Evolutionary conservation across 2,113 vertebrate species (phyloP).

Genomic region (Atherinomorus stipes): DNA sequence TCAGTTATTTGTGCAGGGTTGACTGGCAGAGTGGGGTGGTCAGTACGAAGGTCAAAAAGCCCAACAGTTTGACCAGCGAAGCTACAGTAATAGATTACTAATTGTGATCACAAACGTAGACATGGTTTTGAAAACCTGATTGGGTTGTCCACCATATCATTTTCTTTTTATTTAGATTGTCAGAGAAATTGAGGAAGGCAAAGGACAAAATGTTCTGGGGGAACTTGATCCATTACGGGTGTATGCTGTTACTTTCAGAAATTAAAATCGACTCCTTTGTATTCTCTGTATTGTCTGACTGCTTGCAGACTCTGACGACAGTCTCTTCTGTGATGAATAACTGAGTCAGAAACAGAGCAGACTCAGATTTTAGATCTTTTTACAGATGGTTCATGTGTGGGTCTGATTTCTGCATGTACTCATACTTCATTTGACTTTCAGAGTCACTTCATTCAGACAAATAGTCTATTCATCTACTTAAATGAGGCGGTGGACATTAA

Average conservation of each 20-base stretch:
- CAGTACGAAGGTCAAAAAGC: conserved; percentile 46
- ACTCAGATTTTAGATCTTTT: conserved; percentile 9
- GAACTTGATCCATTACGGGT: conserved; percentile 55
- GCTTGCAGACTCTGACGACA: conserved; percentile 25
- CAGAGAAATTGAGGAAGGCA: conserved; percentile 30
- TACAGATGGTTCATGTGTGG: background rate
- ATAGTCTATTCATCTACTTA: background rate
- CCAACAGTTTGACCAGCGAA: conserved; percentile 23
- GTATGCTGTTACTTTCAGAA: conserved; percentile 61
- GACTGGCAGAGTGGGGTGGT: conserved; percentile 21
- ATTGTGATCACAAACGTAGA: conserved; percentile 33
- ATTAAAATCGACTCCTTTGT: conserved; percentile 68
- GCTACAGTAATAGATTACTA: conserved; percentile 14
- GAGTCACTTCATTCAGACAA: background rate
- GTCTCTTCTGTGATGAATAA: conserved; percentile 49
- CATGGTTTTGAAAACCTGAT: conserved; percentile 21
- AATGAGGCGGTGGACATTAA: background rate
- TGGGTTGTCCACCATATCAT: conserved; percentile 21
- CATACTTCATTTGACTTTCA: background rate
- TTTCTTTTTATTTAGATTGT: conserved; percentile 28
- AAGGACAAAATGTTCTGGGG: conserved; percentile 59
- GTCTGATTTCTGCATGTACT: background rate
- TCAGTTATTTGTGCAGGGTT: conserved; percentile 51
- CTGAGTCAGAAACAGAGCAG: conserved; percentile 21
- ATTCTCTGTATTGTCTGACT: conserved; percentile 54